A percentile compares a stretch with the other conserved stretches of the same genome.
Evolutionary conservation across 2,113 vertebrate species (phyloP).

Genomic region (Caranx ignobilis): DNA sequence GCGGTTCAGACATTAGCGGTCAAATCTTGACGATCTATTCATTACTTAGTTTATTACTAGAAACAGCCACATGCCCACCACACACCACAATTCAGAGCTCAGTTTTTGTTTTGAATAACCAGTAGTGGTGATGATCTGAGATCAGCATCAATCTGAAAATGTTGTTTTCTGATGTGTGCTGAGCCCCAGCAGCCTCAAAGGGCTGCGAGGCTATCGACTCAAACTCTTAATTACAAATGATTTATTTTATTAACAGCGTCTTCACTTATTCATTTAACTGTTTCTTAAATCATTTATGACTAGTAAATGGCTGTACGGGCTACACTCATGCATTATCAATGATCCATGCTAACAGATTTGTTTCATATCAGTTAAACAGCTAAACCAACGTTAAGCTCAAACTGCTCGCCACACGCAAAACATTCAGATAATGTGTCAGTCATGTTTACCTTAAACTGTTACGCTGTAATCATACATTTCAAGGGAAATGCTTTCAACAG

Average conservation of each 20-base stretch:
- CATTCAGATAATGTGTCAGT: not conserved
- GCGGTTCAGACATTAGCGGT: not conserved
- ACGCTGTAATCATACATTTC: not conserved
- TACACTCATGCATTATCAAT: conserved; percentile 31
- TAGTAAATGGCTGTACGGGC: conserved; percentile 22
- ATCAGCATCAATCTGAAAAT: not conserved
- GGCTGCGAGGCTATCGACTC: not conserved
- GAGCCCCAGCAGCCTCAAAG: not conserved
- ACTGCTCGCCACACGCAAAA: conserved; percentile 1
- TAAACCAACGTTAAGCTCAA: not conserved
- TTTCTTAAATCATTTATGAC: conserved; percentile 27
- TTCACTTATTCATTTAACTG: conserved; percentile 23
- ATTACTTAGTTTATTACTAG: not conserved
- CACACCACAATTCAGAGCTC: no score
- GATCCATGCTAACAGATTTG: conserved; percentile 3
- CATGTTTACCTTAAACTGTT: not conserved
- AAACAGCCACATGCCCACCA: not conserved
- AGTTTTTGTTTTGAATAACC: not conserved
- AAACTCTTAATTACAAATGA: conserved; percentile 28
- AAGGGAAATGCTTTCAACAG: conserved; percentile 1
- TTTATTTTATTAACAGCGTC: conserved; percentile 14
- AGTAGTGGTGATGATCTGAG: not conserved
- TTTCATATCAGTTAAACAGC: conserved; percentile 29
- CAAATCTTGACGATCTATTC: not conserved
- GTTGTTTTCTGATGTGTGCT: conserved; percentile 4